Evolutionary conservation across 2,888 invertebrate species (phyloP).

Genomic region (Caenorhabditis imperialis): DNA sequence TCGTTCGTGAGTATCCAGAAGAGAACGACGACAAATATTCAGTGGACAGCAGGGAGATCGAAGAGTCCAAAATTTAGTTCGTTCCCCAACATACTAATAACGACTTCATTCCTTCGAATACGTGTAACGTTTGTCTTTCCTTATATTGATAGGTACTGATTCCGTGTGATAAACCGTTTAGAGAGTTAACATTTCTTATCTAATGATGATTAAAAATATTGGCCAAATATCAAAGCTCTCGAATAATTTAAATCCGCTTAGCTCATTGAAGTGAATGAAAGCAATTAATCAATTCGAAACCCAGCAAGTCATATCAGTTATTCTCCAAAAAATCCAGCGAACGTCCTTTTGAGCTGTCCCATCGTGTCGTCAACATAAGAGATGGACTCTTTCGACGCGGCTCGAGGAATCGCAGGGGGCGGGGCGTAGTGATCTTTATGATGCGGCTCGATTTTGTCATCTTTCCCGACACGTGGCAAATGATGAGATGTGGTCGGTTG

Average conservation of each 20-base stretch:
- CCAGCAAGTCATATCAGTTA: constrained; percentile 4
- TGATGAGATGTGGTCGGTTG: constrained; percentile 21
- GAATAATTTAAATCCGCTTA: no score
- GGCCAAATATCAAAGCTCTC: no score
- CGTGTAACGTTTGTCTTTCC: constrained; percentile 3
- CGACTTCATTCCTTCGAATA: constrained; percentile 1
- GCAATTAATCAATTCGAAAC: neutral
- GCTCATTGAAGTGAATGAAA: neutral
- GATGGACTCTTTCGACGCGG: constrained; percentile 45
- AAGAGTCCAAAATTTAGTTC: constrained; percentile 38
- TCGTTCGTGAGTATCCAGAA: constrained; percentile 40
- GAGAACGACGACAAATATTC: constrained; percentile 19
- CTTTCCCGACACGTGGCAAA: constrained; percentile 13
- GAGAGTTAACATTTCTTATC: no score
- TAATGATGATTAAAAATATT: no score
- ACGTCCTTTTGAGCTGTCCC: constrained; percentile 69
- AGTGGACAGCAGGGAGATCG: constrained; percentile 14
- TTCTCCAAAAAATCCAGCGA: constrained; percentile 70
- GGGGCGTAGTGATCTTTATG: constrained; percentile 37
- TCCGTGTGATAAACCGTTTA: no score
- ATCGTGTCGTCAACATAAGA: constrained; percentile 70
- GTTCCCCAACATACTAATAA: neutral
- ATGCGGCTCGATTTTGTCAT: constrained; percentile 27
- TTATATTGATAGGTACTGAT: no score
- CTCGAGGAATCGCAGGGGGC: constrained; percentile 43